Conservation (phyloP, 2,113 vertebrate species). For the Neolamprologus cancellatus region DNA sequence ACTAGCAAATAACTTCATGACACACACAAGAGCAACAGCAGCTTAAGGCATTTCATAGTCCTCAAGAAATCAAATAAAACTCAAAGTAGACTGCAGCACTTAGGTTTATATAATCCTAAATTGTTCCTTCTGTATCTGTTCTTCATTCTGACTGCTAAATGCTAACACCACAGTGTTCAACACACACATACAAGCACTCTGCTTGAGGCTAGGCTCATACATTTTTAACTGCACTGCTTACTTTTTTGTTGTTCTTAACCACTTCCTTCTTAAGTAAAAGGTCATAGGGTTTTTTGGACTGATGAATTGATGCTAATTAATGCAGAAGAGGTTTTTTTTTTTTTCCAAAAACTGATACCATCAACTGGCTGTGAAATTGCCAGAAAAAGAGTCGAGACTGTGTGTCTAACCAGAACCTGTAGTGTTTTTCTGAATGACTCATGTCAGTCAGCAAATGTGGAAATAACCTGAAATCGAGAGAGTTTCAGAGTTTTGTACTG, state of each 20-base stretch:
- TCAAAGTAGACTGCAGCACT: neutral
- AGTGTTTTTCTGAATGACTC: neutral
- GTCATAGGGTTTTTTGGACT: neutral
- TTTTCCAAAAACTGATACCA: fast-evolving
- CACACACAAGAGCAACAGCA: neutral
- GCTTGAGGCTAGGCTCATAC: slow-evolving; percentile 23
- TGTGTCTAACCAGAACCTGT: neutral
- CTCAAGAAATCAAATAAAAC: neutral
- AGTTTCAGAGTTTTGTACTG: neutral
- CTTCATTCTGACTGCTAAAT: neutral
- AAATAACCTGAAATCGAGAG: neutral
- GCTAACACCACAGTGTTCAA: neutral
- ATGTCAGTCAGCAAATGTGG: neutral
- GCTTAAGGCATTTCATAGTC: neutral
- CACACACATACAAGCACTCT: neutral
- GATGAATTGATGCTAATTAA: neutral
- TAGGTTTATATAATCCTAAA: neutral
- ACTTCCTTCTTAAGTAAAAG: neutral
- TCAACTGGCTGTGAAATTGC: neutral
- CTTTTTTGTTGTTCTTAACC: neutral
- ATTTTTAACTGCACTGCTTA: slow-evolving; percentile 10
- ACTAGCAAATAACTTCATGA: neutral
- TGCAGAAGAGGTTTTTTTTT: neutral
- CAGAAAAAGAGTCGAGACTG: neutral
- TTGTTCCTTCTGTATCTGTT: neutral